These are phyloP conservation scores for Xylocopa sonorina DNA, from an alignment of 1,140 invertebrate species.

Conservation along the genomic window DNA sequence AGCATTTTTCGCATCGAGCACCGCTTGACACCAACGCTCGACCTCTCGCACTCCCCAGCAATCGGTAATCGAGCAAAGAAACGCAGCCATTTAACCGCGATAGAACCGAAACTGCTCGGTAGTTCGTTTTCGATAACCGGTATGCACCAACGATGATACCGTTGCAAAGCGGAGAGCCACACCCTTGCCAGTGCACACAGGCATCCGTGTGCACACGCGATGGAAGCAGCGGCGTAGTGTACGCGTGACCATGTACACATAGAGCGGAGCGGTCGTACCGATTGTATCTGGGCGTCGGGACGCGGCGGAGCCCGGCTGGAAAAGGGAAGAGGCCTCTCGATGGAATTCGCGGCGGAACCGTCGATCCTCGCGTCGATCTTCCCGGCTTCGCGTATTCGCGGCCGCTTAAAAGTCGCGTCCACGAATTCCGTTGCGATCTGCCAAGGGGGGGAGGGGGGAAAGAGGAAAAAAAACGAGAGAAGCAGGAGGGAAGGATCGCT, in stretches of 20 bases:
- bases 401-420: conserved; percentile 16
- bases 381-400: neutral
- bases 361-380: conserved; percentile 31
- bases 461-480: too few species aligned
- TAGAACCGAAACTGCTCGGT: conserved; percentile 1
- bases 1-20: too few species aligned
- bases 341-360: conserved; percentile 52
- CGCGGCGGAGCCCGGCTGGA: conserved; percentile 34
- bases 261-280: conserved; percentile 53
- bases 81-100: too few species aligned
- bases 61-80: too few species aligned
- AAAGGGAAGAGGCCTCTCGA: conserved; percentile 39
- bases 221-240: conserved; percentile 31
- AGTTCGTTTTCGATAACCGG: conserved; percentile 69
- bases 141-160: conserved; percentile 75
- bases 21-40: too few species aligned
- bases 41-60: too few species aligned
- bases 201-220: conserved; percentile 37
- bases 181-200: conserved; percentile 69
- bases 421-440: too few species aligned
- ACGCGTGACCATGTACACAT: conserved; percentile 38
- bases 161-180: conserved; percentile 75
- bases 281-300: conserved; percentile 62
- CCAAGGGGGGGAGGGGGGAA: too few species aligned
- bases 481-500: too few species aligned